Evolutionary conservation across 2,888 invertebrate genomes (phyloP), one percentile per base, ranked within the genome.

Genomic region (Anarsia innoxiella): DNA sequence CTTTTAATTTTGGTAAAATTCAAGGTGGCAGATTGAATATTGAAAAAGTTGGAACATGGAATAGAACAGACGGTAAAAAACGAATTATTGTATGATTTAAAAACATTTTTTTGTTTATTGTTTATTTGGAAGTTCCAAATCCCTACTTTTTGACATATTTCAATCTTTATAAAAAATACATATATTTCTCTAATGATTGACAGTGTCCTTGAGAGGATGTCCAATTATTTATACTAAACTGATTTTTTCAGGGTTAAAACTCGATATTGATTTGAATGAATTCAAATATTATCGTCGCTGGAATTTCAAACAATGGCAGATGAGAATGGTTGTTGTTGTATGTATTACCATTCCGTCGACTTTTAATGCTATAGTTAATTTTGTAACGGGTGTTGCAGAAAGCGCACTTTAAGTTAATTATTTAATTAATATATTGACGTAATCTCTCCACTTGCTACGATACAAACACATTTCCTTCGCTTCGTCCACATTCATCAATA

Each of bases 261-360:
- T 25, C 2, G n/a, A 25, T 25, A 9, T n/a, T 25, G n/a, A 58
- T 48, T 36, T 66, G 1, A 63, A 59, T 27, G 40, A 40, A 2
- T 71, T 59, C 42, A 73, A 73, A 42, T 76, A 67, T 36, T 69
- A 70, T 26, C 44, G 58, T 10, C 44, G 75, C 12, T 77, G 70
- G 68, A 46, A 78, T 42, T 78, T 73, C 26, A 48, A 62, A 6
- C 49, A 64, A 23, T 53, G 51, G 37, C 39, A 54, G 1, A 44
- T 78, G 50, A 58, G 59, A 23, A 55, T 69, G 45, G 58, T 66
- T 1, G 48, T 55, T 2, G 71, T 74, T n/a, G 76, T 78, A 53
- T 61, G 68, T 59, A 34, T 40, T 28, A 26, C 26, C n/a, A 6
- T 26, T 26, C 9, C 3, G 9, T n/a, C n/a, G n/a, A n/a, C n/a